Evolutionary conservation across 2,113 vertebrate genomes (phyloP), one percentile per base, ranked within the genome.

Genomic region (Mesembrinibis cayennensis): DNA sequence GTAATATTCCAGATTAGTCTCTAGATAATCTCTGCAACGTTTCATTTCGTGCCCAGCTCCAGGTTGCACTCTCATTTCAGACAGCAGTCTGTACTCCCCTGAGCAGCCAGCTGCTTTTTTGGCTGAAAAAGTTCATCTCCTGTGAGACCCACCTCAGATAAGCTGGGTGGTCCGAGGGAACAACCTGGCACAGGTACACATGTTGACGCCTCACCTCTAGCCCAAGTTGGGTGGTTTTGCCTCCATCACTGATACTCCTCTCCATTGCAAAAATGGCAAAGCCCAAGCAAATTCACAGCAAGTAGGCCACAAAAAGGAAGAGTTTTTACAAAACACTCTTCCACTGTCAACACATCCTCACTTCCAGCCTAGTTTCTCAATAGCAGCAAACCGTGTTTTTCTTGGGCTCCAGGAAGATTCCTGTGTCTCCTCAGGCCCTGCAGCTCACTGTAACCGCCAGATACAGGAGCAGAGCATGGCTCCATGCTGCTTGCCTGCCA

Each of bases 381-480:
- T 10, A 69, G 69, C 27, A 56, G 16, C 11, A 85, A 56, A n/a
- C 6, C 16, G 32, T 25, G 19, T 7, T 74, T 55, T 59, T 38
- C 52, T 25, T 15, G 11, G 22, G 23, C 5, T 74, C 7, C 42
- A 40, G 42, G 53, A 73, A 63, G 49, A 36, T 34, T 56, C 42
- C 42, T 27, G 20, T 34, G 36, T 56, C 36, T 90, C 30, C 38
- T 73, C 3, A 0, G 58, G 29, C 34, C 27, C 58, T n/a, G 29
- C 16, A 47, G 45, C 58, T n/a, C 34, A 26, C 58, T 2, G 0
- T 45, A 47, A 66, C 16, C 36, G 62, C 45, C 34, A 2, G 0
- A 19, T 13, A 25, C 5, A 34, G 7, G 27, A 72, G 45, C 30
- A 44, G n/a, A 42, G 36, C 4, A 0, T 11, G 12, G 25, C 20